Conservation (phyloP, 1,140 invertebrate species). For the Formica selysi region DNA sequence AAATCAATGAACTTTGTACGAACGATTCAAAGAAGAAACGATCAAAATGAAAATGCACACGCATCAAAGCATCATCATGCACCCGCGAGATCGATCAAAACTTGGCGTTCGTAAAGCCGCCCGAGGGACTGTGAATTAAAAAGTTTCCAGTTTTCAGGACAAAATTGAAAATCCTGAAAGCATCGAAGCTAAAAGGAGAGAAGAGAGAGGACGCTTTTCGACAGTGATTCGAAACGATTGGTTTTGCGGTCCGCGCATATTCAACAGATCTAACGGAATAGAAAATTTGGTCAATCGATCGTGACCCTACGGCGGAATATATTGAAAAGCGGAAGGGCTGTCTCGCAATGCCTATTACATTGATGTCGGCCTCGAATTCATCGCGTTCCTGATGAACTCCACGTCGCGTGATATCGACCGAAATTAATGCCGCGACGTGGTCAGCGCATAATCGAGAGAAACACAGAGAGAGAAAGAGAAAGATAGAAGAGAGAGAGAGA, state of each 20-base stretch:
- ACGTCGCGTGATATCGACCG: constrained; percentile 38
- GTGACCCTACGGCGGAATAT: background rate
- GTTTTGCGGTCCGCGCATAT: constrained; percentile 41
- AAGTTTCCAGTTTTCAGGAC: constrained; percentile 43
- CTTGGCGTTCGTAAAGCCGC: constrained; percentile 12
- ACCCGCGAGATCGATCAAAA: constrained; percentile 50
- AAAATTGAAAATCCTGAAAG: constrained; percentile 10
- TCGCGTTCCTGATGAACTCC: constrained; percentile 37
- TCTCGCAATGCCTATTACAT: constrained; percentile 41
- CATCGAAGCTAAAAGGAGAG: background rate
- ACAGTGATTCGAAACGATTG: constrained; percentile 13
- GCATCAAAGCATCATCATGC: background rate
- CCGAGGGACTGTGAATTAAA: constrained; percentile 48
- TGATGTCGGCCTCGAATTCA: constrained; percentile 48
- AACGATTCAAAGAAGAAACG: constrained; percentile 34
- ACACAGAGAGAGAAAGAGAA: constrained; percentile 6
- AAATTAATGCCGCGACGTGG: constrained; percentile 41
- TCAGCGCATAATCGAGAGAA: constrained; percentile 4
- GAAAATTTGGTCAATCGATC: constrained; percentile 62
- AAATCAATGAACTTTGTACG: constrained; percentile 10
- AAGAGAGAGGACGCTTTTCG: constrained; percentile 25
- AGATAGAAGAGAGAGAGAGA: background rate
- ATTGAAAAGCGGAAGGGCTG: constrained; percentile 41
- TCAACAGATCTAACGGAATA: constrained; percentile 24
- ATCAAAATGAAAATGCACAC: constrained; percentile 54